Evolutionary conservation across 2,888 invertebrate genomes (phyloP), one percentile per base, ranked within the genome.

Genomic region (Isoperla grammatica): DNA sequence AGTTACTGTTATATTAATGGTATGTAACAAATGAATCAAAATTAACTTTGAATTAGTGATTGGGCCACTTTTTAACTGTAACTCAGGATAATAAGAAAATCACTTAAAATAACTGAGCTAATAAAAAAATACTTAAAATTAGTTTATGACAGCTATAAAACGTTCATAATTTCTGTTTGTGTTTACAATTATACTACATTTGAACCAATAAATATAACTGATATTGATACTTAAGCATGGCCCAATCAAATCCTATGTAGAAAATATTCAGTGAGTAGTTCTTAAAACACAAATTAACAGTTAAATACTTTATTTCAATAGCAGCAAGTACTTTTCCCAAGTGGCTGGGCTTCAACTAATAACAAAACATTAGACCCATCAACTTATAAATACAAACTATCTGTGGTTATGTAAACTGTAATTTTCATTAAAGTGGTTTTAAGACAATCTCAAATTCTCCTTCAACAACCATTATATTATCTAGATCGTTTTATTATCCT

Each of bases 371-470:
- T 53, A 53, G 39, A 53, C 39, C 37, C 37, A 37, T 53, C 37
- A 56, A 29, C 46, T 50, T 49, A 40, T 39, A 19, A 37, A 56
- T 50, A 56, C 53, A 60, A 56, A 49, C 53, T 50, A 35, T 57
- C 55, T 61, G 61, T 57, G 57, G 61, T 61, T 53, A 57, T 61
- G 57, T 61, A 53, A 61, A 61, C 57, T 54, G 61, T 57, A 61
- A 57, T 61, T 61, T 61, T 61, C 57, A 61, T 61, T 61, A 61
- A 61, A 61, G 61, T 61, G 61, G 61, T 61, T 61, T 61, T 61
- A 61, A 61, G 49, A 60, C 60, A 56, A 23, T 29, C 29, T 29
- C 29, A 29, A 29, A 29, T 8, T 29, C 29, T 29, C 29, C 29
- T 29, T 29, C 29, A 29, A 29, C 29, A 29, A 29, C 29, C 29